Conservation (phyloP, 1,140 invertebrate species). For the Drosophila erecta region DNA sequence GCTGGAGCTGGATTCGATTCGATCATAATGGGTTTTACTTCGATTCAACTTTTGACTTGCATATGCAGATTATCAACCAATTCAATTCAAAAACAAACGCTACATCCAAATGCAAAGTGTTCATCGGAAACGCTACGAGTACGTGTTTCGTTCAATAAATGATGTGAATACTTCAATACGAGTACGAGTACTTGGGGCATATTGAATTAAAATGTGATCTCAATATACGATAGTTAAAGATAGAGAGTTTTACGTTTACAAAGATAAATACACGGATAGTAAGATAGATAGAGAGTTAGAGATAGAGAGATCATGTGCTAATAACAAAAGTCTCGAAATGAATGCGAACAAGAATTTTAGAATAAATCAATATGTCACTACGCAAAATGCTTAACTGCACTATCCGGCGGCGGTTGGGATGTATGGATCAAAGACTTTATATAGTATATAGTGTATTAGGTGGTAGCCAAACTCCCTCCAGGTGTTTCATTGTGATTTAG, state of each 20-base stretch:
- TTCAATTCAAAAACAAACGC: constrained; percentile 69
- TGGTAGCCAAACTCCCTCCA: constrained; percentile 17
- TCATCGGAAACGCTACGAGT: constrained; percentile 75
- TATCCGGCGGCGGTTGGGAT: constrained; percentile 17
- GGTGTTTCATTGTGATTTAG: constrained; percentile 18
- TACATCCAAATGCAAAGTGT: constrained; percentile 82
- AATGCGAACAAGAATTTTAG: constrained; percentile 47
- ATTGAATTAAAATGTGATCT: constrained; percentile 47
- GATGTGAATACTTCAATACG: constrained; percentile 57
- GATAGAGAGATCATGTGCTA: constrained; percentile 66
- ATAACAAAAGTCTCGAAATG: constrained; percentile 58
- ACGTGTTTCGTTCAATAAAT: constrained; percentile 75
- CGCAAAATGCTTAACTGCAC: constrained; percentile 41
- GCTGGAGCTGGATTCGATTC: constrained; percentile 36
- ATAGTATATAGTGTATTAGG: constrained; percentile 8
- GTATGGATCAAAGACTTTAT: constrained; percentile 5
- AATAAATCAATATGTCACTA: constrained; percentile 48
- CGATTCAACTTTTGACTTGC: constrained; percentile 51
- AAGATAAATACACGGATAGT: constrained; percentile 44
- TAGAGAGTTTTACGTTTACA: constrained; percentile 54
- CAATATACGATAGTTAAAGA: constrained; percentile 63
- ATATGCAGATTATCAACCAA: constrained; percentile 72
- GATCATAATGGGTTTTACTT: constrained; percentile 47
- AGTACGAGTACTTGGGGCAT: constrained; percentile 66
- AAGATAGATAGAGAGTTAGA: constrained; percentile 42